Evolutionary conservation across 2,888 invertebrate genomes (phyloP).

Genomic region (Agrypnus murinus): DNA sequence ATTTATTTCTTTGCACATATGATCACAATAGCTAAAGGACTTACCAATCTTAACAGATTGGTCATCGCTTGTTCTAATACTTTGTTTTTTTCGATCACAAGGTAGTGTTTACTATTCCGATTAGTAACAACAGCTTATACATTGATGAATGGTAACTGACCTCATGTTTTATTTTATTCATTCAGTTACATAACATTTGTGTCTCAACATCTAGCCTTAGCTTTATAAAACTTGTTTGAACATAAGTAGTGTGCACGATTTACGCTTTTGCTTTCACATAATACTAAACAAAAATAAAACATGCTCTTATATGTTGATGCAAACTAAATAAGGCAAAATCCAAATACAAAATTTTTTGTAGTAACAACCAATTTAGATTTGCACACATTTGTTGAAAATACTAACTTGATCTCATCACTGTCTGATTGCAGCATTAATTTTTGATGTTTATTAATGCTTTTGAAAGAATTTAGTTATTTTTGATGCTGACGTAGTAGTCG

Average conservation of each 20-base stretch:
- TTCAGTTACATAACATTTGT: too few species aligned
- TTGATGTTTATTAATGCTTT: slow-evolving; percentile 57
- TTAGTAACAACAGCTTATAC: too few species aligned
- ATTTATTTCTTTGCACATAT: too few species aligned
- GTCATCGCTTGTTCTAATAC: too few species aligned
- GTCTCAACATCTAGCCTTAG: too few species aligned
- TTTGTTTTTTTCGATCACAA: too few species aligned
- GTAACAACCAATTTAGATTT: slow-evolving; percentile 29
- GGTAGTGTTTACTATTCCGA: too few species aligned
- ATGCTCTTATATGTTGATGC: slow-evolving; percentile 41
- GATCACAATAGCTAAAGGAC: too few species aligned
- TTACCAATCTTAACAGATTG: too few species aligned
- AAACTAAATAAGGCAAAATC: slow-evolving; percentile 36
- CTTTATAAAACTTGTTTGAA: too few species aligned
- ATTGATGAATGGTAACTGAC: too few species aligned
- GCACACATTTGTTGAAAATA: slow-evolving; percentile 52
- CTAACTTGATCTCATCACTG: slow-evolving; percentile 64
- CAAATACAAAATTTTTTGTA: slow-evolving; percentile 36
- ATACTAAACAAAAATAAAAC: not conserved
- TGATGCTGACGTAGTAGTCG: slow-evolving; percentile 52
- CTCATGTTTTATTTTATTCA: too few species aligned
- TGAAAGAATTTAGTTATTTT: slow-evolving; percentile 55
- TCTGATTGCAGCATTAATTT: slow-evolving; percentile 65
- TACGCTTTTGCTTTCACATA: slow-evolving; percentile 30
- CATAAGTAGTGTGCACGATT: slow-evolving; percentile 26